Conservation (phyloP, 2,797 vertebrate genomes). For the Garrulus glandarius region DNA sequence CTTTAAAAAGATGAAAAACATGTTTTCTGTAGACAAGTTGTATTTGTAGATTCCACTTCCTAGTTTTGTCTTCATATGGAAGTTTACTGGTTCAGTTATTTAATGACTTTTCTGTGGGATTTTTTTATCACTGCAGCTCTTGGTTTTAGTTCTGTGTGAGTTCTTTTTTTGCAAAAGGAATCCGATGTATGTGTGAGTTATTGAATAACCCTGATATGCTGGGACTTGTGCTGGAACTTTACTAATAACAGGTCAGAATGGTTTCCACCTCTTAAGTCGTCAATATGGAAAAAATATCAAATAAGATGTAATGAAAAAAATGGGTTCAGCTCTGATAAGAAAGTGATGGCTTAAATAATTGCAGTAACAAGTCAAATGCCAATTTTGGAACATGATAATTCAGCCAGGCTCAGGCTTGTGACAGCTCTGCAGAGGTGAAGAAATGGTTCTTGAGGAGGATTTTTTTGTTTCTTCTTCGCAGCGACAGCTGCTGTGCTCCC, state of each 20-base stretch:
- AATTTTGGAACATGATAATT: background rate
- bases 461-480: background rate
- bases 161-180: background rate
- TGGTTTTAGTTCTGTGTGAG: background rate
- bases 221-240: background rate
- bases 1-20: background rate
- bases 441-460: background rate
- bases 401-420: background rate
- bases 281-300: background rate
- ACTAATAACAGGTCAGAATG: background rate
- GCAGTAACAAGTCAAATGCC: background rate
- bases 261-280: background rate
- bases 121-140: background rate
- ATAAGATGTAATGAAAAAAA: background rate
- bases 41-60: background rate
- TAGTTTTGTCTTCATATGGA: background rate
- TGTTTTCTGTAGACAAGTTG: background rate
- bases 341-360: background rate
- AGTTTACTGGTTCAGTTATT: background rate
- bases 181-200: background rate
- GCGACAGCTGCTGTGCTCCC: background rate
- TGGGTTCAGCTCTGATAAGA: background rate
- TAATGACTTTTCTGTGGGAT: background rate
- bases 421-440: conserved; percentile 2
- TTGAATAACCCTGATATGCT: background rate